These are phyloP conservation scores for Podarcis lilfordi DNA, from an alignment of 2,797 vertebrate species.

Conservation along the genomic window DNA sequence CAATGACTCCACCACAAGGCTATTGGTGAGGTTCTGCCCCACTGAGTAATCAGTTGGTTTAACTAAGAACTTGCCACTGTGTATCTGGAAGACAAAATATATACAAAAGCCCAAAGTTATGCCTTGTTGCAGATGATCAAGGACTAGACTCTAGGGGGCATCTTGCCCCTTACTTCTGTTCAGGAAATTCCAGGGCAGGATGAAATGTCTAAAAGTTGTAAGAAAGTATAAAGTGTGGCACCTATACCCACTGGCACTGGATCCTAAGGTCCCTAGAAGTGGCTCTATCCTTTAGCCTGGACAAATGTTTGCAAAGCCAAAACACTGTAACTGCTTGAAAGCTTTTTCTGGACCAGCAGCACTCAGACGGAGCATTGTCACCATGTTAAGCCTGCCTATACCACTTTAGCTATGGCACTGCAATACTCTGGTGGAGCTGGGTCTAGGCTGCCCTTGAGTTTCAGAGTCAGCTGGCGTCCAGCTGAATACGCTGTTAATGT, in stretches of 20 bases:
- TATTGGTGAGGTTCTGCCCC: no score
- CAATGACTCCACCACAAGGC: no score
- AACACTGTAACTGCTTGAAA: not conserved
- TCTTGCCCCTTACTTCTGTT: not conserved
- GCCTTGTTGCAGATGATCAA: not conserved
- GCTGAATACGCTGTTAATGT: constrained; percentile 65
- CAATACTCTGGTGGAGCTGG: not conserved
- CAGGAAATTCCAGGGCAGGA: no score
- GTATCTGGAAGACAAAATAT: constrained; percentile 48
- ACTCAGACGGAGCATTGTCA: not conserved
- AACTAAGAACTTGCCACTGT: constrained; percentile 50
- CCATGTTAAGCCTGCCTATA: not conserved
- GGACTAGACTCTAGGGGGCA: not conserved
- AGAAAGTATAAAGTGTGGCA: not conserved
- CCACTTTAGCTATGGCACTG: not conserved
- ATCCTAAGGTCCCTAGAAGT: not conserved
- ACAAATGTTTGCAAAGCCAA: not conserved
- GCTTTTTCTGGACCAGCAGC: not conserved
- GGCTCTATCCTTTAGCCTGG: no score
- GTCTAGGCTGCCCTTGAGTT: not conserved
- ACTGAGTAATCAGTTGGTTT: constrained; percentile 22
- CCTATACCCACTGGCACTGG: not conserved
- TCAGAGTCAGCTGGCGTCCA: constrained; percentile 54
- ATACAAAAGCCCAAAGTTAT: not conserved
- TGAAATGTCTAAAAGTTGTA: not conserved